Base-by-base conservation (phyloP, 2,888 invertebrate species). In the Latrodectus hesperus region DNA sequence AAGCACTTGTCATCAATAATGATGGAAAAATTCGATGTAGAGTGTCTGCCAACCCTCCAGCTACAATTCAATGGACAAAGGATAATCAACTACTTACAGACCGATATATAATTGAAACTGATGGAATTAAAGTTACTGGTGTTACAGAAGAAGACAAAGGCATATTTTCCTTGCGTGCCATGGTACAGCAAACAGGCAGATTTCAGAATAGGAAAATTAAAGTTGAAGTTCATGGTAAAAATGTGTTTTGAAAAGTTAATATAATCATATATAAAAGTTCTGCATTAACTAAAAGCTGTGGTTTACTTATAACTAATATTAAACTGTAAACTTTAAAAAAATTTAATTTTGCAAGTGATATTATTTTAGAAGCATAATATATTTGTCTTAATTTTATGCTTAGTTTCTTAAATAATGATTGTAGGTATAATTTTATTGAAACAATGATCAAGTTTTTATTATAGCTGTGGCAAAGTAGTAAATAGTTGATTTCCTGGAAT, bases 11-110 rank as follows among this genome's bases (percentile, higher is more conserved):
- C 12, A 89, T 90, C 68, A 79, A 82, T 12, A 86, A 73, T 71
- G 81, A 88, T 75, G 89, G 89, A 11, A 88, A 88, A 76, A 88
- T 90, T 76, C 68, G 88, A 26, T 90, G 90, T 73, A 75, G 82
- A 64, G 89, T 90, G 8, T 88, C 89, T n/a, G 90, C 88, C n/a
- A 88, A 90, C 60, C 89, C 90, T 16, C 86, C 88, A 52, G 84
- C 89, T 14, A 84, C 80, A 10, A 84, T 88, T 22, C 79, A 86
- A 14, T 90, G 90, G 90, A 75, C 70, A 55, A 89, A 89, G 75
- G 90, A 87, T 81, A 71, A 65, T 52, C 83, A 83, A 26, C 53
- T 89, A 12, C 74, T 73, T n/a, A 71, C 86, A 70, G 86, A 75
- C 49, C 78, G 88, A 16, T 89, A 90, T 68, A 83, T 78, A 64